Evolutionary conservation across 2,888 invertebrate genomes (phyloP), one percentile per base, ranked within the genome.

Genomic region (Escarpia spicata): DNA sequence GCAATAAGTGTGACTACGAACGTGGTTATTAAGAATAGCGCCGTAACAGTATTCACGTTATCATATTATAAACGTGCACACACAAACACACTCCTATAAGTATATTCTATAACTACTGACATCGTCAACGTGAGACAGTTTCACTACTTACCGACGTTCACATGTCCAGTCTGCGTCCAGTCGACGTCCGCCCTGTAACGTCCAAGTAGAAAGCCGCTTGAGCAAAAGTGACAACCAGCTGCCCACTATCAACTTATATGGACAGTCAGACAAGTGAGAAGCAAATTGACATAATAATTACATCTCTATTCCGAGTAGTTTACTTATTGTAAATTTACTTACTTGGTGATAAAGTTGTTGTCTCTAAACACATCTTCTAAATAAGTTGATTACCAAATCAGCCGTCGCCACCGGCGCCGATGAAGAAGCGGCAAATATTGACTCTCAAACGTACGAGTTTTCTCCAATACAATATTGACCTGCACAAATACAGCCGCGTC

Each of bases 11-110:
- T 60, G 60, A 60, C 60, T 60, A 15, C 12, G 4, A 52, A 9
- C 52, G 15, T 60, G 9, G 12, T 3, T 60, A 60, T 60, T 45
- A 60, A 60, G 9, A 19, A 26, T 19, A 60, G 60, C 60, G 60
- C 60, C 26, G 15, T 60, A 60, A 4, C 9, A 12, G 26, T 26
- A 60, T 60, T 4, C 0, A 19, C 19, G 26, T 60, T 12, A 4
- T 4, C 10, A 45, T 10, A 45, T 37, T 60, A 60, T 60, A 60
- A 10, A 60, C 15, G 15, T 15, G 15, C 15, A 60, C 15, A 60
- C 60, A 60, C 45, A 92, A 60, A 92, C 43, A 58, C 2, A 92
- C 60, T 60, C 45, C 60, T 92, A 92, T 92, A 92, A n/a, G 60
- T 92, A 92, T 92, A 92, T 75, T 26, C 15, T 26, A 19, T 75